Base-by-base conservation (phyloP, 2,888 invertebrate species). In the Habrosyne pyritoides region DNA sequence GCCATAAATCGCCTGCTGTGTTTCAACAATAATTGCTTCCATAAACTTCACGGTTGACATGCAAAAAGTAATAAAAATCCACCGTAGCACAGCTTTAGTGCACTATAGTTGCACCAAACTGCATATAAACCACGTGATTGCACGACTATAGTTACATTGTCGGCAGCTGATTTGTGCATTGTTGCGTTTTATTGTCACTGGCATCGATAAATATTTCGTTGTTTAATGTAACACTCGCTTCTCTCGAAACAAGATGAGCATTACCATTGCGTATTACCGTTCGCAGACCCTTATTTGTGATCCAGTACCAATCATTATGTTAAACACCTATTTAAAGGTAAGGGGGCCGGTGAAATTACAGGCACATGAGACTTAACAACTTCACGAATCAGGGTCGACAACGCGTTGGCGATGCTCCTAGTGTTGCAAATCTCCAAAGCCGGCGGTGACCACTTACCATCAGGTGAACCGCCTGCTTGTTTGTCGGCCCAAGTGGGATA, bases 21-120 rank as follows among this genome's bases (percentile, higher is more conserved):
- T 83, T 79, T 75, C 83, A 83, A 75, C 78, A 81, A 84, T 86
- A 83, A 86, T 84, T 85, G 81, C 81, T 55, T 74, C 83, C 76
- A 88, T 88, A 88, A 88, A 87, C 79, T 81, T 82, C 79, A 82
- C 77, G 79, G 80, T 79, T 82, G 84, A 84, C 83, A 84, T 79
- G 81, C 77, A 82, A 81, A 84, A 81, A 79, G 84, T 79, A 81
- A 84, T 86, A 87, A 87, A 87, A 87, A 76, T 75, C 67, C 70
- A 63, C 66, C 69, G 72, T 69, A 61, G 68, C 69, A 71, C 71
- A 67, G 72, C 73, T 73, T 69, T 70, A 69, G 69, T 66, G 53
- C 54, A 56, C 57, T 60, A 63, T 64, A 65, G 68, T 52, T 63
- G 65, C 67, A 63, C 67, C 63, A 56, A 66, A 70, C 69, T 75